Evolutionary conservation across 2,797 vertebrate genomes (phyloP).

Genomic region (Microctenopoma steveboyesi): DNA sequence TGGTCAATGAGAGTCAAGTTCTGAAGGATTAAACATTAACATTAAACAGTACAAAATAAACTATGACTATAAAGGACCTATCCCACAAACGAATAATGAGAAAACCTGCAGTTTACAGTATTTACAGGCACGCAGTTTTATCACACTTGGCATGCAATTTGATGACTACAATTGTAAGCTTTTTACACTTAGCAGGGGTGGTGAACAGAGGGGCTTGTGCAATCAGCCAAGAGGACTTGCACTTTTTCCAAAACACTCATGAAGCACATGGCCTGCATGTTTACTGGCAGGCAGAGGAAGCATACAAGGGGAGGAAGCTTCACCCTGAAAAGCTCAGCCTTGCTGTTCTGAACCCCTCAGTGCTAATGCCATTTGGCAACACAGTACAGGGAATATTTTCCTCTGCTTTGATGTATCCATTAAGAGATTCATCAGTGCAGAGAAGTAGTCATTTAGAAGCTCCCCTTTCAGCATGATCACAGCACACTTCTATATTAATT

Average conservation of each 20-base stretch:
- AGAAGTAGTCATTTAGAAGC: constrained; percentile 63
- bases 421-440: constrained; percentile 69
- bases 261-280: constrained; percentile 59
- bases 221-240: constrained; percentile 43
- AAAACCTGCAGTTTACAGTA: constrained; percentile 16
- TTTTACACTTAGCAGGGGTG: constrained; percentile 50
- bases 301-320: constrained; percentile 33
- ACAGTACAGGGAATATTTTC: constrained; percentile 57
- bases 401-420: constrained; percentile 77
- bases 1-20: constrained; percentile 15
- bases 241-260: constrained; percentile 40
- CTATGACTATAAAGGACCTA: constrained; percentile 10
- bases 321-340: constrained; percentile 54
- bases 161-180: constrained; percentile 22
- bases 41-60: not conserved
- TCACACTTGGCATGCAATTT: constrained; percentile 39
- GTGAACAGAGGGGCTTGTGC: constrained; percentile 45
- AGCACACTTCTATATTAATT: constrained; percentile 61
- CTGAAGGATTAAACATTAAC: constrained; percentile 21
- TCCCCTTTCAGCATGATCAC: constrained; percentile 66
- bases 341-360: constrained; percentile 54
- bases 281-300: constrained; percentile 67
- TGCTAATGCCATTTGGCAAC: constrained; percentile 75
- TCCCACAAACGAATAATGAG: constrained; percentile 18
- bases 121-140: constrained; percentile 29